Evolutionary conservation across 2,888 invertebrate genomes (phyloP).

Genomic region (Cantharis rufa): DNA sequence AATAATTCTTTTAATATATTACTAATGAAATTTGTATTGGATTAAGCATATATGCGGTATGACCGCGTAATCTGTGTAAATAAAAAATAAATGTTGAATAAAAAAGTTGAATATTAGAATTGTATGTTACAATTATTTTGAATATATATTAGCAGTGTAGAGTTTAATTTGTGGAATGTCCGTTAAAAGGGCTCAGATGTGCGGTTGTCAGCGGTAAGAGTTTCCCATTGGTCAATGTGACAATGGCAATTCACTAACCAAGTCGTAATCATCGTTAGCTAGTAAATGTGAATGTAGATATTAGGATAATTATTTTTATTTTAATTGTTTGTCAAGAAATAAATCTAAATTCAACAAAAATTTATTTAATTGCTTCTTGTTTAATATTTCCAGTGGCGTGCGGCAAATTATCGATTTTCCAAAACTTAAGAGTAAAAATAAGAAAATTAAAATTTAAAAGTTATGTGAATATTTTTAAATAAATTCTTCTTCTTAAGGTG

Average conservation of each 20-base stretch:
- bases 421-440: too few species aligned
- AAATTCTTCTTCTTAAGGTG: too few species aligned
- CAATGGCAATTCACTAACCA: constrained; percentile 40
- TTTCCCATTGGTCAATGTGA: constrained; percentile 43
- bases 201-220: constrained; percentile 42
- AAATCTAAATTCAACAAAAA: background rate
- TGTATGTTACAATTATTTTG: background rate
- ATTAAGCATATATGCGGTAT: background rate
- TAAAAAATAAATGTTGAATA: too few species aligned
- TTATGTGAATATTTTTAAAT: background rate
- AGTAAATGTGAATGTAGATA: constrained; percentile 18
- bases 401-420: background rate
- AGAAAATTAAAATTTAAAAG: background rate
- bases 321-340: background rate
- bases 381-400: background rate
- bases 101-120: background rate
- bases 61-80: too few species aligned
- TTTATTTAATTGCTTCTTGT: background rate
- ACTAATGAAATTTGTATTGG: background rate
- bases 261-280: constrained; percentile 30
- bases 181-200: constrained; percentile 42
- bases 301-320: constrained; percentile 1
- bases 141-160: constrained; percentile 29
- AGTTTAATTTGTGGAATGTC: constrained; percentile 41
- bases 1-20: background rate